Evolutionary conservation across 2,888 invertebrate species (phyloP).

Genomic region (Ischnura elegans): DNA sequence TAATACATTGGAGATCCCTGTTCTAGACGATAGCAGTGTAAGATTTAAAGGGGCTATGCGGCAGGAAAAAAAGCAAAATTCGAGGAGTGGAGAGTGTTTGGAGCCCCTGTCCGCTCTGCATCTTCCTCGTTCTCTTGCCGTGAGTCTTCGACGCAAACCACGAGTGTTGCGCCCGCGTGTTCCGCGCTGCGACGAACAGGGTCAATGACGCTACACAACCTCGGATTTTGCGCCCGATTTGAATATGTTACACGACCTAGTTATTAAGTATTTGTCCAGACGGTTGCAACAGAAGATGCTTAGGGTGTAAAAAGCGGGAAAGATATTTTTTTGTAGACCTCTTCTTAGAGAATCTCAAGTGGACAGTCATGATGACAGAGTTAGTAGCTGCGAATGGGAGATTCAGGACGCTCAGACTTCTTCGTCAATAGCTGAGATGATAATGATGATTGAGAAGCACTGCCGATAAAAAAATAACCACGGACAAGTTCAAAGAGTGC

Average conservation of each 20-base stretch:
- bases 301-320: background rate
- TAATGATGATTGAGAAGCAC: background rate
- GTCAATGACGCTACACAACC: background rate
- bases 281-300: slow-evolving; percentile 2
- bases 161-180: background rate
- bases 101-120: no score
- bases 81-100: no score
- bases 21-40: no score
- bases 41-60: no score
- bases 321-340: background rate
- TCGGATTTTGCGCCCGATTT: background rate
- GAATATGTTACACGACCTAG: background rate
- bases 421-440: background rate
- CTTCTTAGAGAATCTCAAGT: no score
- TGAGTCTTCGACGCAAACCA: background rate
- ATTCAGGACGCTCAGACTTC: background rate
- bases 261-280: slow-evolving; percentile 1
- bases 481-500: background rate
- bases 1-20: no score
- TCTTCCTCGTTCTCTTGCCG: background rate
- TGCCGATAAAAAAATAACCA: background rate
- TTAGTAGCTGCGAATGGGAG: background rate
- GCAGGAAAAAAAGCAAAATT: no score
- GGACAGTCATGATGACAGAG: background rate
- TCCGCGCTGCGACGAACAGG: background rate